These are phyloP conservation scores for Ophthalmolycus amberensis DNA, from an alignment of 2,113 vertebrate genomes.

Conservation along the genomic window DNA sequence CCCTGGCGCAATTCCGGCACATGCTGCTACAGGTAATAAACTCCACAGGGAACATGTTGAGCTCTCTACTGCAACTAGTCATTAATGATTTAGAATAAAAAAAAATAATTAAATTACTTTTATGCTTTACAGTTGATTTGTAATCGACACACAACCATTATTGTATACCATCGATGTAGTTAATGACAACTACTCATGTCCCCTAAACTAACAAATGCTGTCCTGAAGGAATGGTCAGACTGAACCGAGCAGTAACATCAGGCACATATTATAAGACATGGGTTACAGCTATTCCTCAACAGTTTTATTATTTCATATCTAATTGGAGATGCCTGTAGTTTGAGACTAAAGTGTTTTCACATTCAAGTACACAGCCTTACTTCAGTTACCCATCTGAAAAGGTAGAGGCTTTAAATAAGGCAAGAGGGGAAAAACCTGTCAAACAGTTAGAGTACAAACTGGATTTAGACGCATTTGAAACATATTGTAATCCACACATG, in stretches of 20 bases:
- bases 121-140: not conserved
- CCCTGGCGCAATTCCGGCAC: no score
- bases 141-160: not conserved
- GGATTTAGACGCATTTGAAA: slow-evolving; percentile 62
- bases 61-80: not conserved
- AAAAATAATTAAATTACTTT: not conserved
- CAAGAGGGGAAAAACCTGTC: slow-evolving; percentile 74
- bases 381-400: slow-evolving; percentile 63
- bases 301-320: slow-evolving; percentile 74
- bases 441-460: slow-evolving; percentile 72
- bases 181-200: not conserved
- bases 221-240: not conserved
- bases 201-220: not conserved
- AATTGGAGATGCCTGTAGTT: slow-evolving; percentile 75
- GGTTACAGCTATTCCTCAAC: slow-evolving; percentile 67
- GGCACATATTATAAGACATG: slow-evolving; percentile 39
- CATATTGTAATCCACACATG: slow-evolving; percentile 51
- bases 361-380: slow-evolving; percentile 79
- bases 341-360: slow-evolving; percentile 78
- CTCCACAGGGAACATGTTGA: not conserved
- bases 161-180: not conserved
- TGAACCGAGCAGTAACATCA: slow-evolving; percentile 7
- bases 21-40: not conserved
- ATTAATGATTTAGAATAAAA: not conserved
- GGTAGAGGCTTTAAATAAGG: slow-evolving; percentile 72